Evolutionary conservation across 64 coral and sea anemone species (phyloP).

Genomic region (Actinia tenebrosa): DNA sequence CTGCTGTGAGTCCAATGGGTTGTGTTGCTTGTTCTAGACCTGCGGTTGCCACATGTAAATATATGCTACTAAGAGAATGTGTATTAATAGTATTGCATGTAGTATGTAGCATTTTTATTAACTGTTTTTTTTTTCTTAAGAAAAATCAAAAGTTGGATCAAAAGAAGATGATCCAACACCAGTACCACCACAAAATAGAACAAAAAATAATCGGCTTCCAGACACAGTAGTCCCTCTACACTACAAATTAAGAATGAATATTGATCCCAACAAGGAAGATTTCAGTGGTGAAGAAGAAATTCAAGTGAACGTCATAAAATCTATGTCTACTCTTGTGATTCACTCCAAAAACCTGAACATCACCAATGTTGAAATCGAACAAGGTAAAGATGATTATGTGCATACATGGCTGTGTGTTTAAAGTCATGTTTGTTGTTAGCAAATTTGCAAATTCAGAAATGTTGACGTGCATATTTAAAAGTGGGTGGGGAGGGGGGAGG

Average conservation of each 20-base stretch:
- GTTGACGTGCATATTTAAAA: too few relatives aligned
- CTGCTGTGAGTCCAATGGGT: too few relatives aligned
- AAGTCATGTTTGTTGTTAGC: too few relatives aligned
- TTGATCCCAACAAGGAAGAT: slow-evolving; percentile 2
- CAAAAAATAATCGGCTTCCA: background rate
- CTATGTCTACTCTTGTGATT: background rate
- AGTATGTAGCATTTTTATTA: too few relatives aligned
- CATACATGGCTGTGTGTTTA: too few relatives aligned
- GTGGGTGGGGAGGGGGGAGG: too few relatives aligned
- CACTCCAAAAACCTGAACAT: slow-evolving; percentile 1
- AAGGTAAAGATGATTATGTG: background rate
- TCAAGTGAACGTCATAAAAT: background rate
- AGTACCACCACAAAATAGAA: background rate
- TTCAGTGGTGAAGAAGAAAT: slow-evolving; percentile 24
- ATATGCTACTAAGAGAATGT: too few relatives aligned
- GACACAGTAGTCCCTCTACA: background rate
- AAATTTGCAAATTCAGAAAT: too few relatives aligned
- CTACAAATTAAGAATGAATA: background rate
- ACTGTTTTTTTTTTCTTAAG: background rate
- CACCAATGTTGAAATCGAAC: background rate
- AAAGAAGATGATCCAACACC: background rate
- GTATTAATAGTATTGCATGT: too few relatives aligned
- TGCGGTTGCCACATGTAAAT: too few relatives aligned
- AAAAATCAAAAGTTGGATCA: background rate
- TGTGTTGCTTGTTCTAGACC: too few relatives aligned